phyloP scores from a whole-genome alignment of 2,797 vertebrate genomes.

The Tinamus major region DNA sequence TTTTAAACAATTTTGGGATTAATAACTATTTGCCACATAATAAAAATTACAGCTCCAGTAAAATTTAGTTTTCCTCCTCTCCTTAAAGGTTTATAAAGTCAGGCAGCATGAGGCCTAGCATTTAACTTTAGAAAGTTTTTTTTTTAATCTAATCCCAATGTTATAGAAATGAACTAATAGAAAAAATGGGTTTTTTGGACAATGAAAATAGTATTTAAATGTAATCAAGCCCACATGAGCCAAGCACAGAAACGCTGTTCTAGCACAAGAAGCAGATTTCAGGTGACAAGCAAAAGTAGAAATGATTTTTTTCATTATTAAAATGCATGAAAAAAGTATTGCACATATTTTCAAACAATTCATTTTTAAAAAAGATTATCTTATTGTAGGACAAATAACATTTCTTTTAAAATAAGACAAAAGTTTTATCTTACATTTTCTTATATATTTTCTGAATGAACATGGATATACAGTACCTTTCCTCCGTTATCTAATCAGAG shows the following conservation, averaged over 20 bases:
- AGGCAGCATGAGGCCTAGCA: background rate
- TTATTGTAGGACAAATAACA: conserved; percentile 4
- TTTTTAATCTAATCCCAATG: background rate
- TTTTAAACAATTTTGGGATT: background rate
- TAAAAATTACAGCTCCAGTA: conserved; percentile 1
- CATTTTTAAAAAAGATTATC: background rate
- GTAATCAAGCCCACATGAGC: background rate
- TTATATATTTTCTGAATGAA: background rate
- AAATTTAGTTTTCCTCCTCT: background rate
- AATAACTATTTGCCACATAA: background rate
- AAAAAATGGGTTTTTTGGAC: background rate
- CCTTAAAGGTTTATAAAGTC: conserved; percentile 1
- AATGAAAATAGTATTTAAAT: background rate
- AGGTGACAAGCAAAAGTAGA: background rate
- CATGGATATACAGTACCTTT: background rate
- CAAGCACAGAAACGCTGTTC: background rate
- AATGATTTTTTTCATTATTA: background rate
- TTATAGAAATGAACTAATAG: background rate
- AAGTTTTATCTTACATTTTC: conserved; percentile 7
- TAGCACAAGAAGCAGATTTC: background rate
- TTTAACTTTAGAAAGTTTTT: conserved; percentile 8
- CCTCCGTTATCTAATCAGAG: background rate
- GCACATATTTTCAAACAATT: conserved; percentile 26
- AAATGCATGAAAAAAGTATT: conserved; percentile 25
- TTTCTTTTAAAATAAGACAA: background rate